A percentile compares a stretch with the other conserved stretches of the same genome.
These are phyloP conservation scores for Bhutanitis thaidina DNA, from an alignment of 2,888 invertebrate genomes.

Conservation along the genomic window DNA sequence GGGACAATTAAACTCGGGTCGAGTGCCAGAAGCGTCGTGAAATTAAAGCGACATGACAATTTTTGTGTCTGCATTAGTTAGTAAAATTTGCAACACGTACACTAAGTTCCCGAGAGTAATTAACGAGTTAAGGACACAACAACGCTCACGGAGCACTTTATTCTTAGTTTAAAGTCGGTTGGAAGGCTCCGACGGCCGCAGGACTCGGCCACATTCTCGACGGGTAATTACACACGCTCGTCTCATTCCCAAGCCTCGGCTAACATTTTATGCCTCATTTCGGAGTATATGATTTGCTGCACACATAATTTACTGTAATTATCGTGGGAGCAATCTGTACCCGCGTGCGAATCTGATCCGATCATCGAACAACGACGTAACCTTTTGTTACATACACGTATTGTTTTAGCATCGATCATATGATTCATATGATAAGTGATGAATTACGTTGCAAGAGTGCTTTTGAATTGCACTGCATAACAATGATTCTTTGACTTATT, in stretches of 20 bases:
- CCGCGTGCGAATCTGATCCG: constrained; percentile 53
- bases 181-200: constrained; percentile 56
- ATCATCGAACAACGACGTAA: constrained; percentile 37
- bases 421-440: constrained; percentile 3
- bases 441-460: constrained; percentile 5
- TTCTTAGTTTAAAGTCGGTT: constrained; percentile 63
- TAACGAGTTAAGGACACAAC: constrained; percentile 64
- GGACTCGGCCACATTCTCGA: constrained; percentile 71
- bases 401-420: constrained; percentile 35
- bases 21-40: constrained; percentile 18
- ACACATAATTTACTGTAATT: constrained; percentile 67
- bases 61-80: constrained; percentile 25
- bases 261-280: constrained; percentile 75
- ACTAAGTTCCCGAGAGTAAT: constrained; percentile 63
- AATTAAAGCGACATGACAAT: constrained; percentile 21
- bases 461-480: too few relatives aligned
- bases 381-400: too few relatives aligned
- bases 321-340: constrained; percentile 60
- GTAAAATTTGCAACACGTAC: constrained; percentile 50
- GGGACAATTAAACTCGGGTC: constrained; percentile 20
- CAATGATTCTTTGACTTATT: too few relatives aligned
- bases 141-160: constrained; percentile 51
- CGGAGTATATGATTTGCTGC: constrained; percentile 72
- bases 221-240: constrained; percentile 73
- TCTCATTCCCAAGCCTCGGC: constrained; percentile 66